phyloP scores from a whole-genome alignment of 2,113 vertebrate genomes.

The Fregata magnificens region DNA sequence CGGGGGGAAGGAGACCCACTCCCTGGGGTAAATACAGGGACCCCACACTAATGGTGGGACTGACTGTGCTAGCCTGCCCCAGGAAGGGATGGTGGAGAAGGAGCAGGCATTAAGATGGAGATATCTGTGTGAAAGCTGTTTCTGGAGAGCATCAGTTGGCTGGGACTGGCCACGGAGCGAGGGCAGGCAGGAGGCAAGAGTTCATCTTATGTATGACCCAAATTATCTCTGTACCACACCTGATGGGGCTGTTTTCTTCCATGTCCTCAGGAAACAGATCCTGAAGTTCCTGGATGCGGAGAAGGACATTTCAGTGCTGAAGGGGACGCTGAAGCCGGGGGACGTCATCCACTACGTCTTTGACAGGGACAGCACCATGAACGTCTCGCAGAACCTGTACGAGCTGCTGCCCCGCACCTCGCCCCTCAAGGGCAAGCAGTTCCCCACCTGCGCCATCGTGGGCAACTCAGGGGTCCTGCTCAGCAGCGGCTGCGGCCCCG shows the following conservation, averaged over 20 bases:
- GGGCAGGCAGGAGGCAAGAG: neutral
- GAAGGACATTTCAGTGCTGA: conserved; percentile 94
- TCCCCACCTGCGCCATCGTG: conserved; percentile 89
- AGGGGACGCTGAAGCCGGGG: conserved; percentile 90
- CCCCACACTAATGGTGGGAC: neutral
- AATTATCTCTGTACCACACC: neutral
- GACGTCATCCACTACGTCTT: conserved; percentile 95
- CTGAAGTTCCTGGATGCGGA: conserved; percentile 92
- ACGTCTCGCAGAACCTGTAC: conserved; percentile 92
- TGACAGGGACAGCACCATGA: conserved; percentile 94
- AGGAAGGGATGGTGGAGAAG: neutral
- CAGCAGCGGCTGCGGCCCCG: conserved; percentile 90
- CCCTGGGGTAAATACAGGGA: neutral
- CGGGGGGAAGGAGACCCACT: neutral
- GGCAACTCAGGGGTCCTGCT: conserved; percentile 94
- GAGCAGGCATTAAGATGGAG: neutral
- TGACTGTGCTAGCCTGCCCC: fast-evolving
- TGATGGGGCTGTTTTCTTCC: neutral
- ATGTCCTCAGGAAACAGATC: conserved; percentile 86
- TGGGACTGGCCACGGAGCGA: neutral
- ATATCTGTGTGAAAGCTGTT: neutral
- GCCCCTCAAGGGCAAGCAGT: conserved; percentile 89
- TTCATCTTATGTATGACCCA: fast-evolving
- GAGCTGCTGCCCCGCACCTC: conserved; percentile 88
- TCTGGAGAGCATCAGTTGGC: neutral